phyloP scores from a whole-genome alignment of 1,140 invertebrate species.

The Drosophila biarmipes region DNA sequence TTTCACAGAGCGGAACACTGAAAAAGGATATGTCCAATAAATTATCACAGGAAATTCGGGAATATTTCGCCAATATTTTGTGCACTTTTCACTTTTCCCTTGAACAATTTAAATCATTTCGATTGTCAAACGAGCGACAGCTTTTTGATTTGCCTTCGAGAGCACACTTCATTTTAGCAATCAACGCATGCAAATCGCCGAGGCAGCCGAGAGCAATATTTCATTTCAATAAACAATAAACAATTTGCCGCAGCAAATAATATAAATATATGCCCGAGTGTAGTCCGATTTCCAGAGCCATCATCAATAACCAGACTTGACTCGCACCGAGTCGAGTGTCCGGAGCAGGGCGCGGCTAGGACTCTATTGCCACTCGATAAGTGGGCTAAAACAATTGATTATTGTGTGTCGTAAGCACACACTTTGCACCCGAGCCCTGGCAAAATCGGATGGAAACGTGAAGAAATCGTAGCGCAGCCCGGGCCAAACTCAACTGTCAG shows the following conservation, averaged over 20 bases:
- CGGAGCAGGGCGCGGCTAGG: slow-evolving; percentile 18
- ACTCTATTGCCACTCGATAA: slow-evolving; percentile 39
- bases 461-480: slow-evolving; percentile 43
- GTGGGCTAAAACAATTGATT: slow-evolving; percentile 77
- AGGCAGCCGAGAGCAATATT: slow-evolving; percentile 46
- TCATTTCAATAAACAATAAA: slow-evolving; percentile 76
- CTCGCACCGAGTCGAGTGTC: slow-evolving; percentile 35
- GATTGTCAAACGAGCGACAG: slow-evolving; percentile 11
- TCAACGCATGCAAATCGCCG: slow-evolving; percentile 72
- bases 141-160: slow-evolving; percentile 32
- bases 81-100: background rate
- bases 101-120: slow-evolving; percentile 24
- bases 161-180: slow-evolving; percentile 60
- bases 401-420: slow-evolving; percentile 78
- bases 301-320: slow-evolving; percentile 40
- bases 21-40: slow-evolving; percentile 2
- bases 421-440: slow-evolving; percentile 32
- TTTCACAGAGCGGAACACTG: background rate
- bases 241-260: slow-evolving; percentile 65
- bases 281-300: slow-evolving; percentile 26
- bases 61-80: background rate
- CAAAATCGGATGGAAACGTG: slow-evolving; percentile 43
- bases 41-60: background rate
- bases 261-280: slow-evolving; percentile 35
- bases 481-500: slow-evolving; percentile 66